Conservation (phyloP, 1,140 invertebrate species). For the Aphelenchoides avenae region DNA sequence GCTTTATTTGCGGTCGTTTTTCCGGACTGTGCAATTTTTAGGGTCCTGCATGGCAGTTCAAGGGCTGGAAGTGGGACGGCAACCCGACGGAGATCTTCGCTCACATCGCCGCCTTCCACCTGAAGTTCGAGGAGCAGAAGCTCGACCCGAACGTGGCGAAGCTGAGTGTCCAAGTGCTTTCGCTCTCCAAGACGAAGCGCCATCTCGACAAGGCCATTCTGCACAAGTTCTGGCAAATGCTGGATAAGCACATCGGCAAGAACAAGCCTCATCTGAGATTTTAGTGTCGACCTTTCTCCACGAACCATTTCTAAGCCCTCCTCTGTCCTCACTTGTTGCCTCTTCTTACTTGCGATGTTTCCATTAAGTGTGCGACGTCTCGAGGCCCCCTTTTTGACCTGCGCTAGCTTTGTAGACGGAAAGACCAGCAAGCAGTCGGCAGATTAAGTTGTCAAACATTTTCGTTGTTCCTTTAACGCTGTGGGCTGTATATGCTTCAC, state of each 20-base stretch:
- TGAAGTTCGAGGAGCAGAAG: constrained; percentile 92
- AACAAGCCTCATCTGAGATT: constrained; percentile 82
- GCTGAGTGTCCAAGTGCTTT: constrained; percentile 89
- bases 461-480: no score
- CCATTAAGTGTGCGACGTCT: no score
- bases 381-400: no score
- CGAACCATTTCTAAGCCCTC: no score
- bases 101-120: constrained; percentile 91
- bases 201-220: constrained; percentile 92
- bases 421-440: no score
- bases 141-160: constrained; percentile 86
- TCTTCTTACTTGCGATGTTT: no score
- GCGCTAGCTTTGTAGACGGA: no score
- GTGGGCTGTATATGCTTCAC: no score
- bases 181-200: constrained; percentile 82
- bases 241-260: constrained; percentile 90
- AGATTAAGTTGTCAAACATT: no score
- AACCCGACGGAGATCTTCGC: constrained; percentile 94
- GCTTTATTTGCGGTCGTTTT: constrained; percentile 4
- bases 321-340: no score
- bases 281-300: no score
- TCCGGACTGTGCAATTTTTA: constrained; percentile 60
- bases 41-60: constrained; percentile 99
- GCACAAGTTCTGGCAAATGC: constrained; percentile 91
- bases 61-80: constrained; percentile 96